These are phyloP conservation scores for Macrotrachela quadricornifera DNA, from an alignment of 1,140 invertebrate genomes.

Conservation along the genomic window DNA sequence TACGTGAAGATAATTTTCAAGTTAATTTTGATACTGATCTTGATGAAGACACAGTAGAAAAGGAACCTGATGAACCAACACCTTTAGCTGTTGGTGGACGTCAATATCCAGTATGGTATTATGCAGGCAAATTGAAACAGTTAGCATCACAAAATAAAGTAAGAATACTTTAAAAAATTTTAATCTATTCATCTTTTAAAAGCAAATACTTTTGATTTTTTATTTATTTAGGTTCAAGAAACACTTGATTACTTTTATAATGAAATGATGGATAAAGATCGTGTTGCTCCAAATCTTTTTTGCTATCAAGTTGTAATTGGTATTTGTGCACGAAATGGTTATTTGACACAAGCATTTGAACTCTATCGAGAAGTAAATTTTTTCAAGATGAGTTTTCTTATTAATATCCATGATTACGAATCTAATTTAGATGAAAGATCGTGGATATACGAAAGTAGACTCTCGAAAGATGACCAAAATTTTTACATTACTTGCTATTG, in stretches of 20 bases:
- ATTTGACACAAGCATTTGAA: constrained; percentile 57
- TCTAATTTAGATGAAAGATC: neutral
- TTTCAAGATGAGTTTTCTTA: neutral
- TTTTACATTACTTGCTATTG: neutral
- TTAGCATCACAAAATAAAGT: no score
- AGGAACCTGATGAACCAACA: no score
- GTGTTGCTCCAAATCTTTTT: constrained; percentile 49
- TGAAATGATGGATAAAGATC: constrained; percentile 48
- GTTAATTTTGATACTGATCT: no score
- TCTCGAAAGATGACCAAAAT: neutral
- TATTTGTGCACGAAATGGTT: constrained; percentile 53
- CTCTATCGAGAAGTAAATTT: constrained; percentile 43
- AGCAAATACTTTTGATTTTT: no score
- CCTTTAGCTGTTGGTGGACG: no score
- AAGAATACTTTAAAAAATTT: no score
- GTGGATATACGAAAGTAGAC: neutral
- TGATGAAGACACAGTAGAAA: no score
- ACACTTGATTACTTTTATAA: constrained; percentile 52
- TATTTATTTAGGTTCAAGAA: constrained; percentile 24
- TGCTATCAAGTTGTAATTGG: constrained; percentile 57
- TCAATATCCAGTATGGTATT: no score
- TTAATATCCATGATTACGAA: neutral
- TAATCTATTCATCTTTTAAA: no score
- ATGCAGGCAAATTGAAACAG: no score
- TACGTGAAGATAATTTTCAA: no score